phyloP scores from a whole-genome alignment of 2,888 invertebrate genomes.

The Gryllus longicercus region DNA sequence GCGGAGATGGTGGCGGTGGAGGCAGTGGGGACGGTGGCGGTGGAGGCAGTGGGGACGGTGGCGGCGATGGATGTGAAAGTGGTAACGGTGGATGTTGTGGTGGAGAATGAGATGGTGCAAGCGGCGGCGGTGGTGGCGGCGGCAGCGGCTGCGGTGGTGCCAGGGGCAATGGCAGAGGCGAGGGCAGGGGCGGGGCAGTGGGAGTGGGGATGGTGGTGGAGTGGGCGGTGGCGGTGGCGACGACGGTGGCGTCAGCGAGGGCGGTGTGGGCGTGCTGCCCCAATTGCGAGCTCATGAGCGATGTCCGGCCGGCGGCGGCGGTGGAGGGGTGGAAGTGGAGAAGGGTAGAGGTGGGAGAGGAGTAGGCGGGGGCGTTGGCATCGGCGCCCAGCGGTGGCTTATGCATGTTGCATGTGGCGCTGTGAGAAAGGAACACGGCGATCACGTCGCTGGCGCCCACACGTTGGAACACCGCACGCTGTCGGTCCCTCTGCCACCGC shows the following conservation, averaged over 20 bases:
- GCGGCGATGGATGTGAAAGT: too few species aligned
- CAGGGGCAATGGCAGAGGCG: too few species aligned
- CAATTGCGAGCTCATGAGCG: not conserved
- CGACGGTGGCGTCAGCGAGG: not conserved
- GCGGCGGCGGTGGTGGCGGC: too few species aligned
- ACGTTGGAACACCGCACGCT: not conserved
- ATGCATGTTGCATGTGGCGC: not conserved
- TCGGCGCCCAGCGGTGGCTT: not conserved
- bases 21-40: too few species aligned
- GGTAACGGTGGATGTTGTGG: too few species aligned
- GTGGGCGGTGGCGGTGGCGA: not conserved
- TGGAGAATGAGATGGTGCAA: too few species aligned
- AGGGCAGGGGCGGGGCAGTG: too few species aligned
- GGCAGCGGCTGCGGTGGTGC: too few species aligned
- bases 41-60: too few species aligned
- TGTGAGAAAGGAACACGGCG: slow-evolving; percentile 10
- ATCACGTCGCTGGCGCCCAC: not conserved
- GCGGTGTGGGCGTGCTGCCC: not conserved
- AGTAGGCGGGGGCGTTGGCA: not conserved
- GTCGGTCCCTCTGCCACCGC: not conserved
- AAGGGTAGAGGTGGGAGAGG: too few species aligned
- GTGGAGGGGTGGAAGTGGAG: not conserved
- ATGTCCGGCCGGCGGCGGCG: not conserved
- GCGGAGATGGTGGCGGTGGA: too few species aligned
- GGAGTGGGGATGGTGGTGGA: too few species aligned